Evolutionary conservation across 1,140 invertebrate species (phyloP).

Genomic region (Cataglyphis hispanica): DNA sequence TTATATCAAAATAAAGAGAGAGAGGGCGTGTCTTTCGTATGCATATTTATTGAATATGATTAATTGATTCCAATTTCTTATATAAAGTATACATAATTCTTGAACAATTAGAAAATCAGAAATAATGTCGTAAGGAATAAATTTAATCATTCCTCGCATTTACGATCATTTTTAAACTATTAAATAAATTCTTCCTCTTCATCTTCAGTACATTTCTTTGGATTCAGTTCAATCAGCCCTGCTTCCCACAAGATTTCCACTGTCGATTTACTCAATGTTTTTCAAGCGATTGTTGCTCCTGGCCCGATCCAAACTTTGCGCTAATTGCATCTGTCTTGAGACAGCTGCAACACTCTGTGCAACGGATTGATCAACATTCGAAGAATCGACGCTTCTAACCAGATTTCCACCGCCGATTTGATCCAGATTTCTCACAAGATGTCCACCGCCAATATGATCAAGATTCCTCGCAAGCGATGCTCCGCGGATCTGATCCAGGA

Average conservation of each 20-base stretch:
- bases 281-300: conserved; percentile 83
- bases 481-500: conserved; percentile 83
- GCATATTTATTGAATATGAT: conserved; percentile 19
- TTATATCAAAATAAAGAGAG: conserved; percentile 4
- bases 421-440: conserved; percentile 81
- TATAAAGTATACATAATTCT: not conserved
- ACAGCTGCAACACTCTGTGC: not conserved
- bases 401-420: conserved; percentile 85
- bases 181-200: not conserved
- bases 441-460: conserved; percentile 85
- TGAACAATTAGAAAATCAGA: not conserved
- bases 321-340: conserved; percentile 83
- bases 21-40: not conserved
- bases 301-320: conserved; percentile 78
- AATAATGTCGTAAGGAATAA: not conserved
- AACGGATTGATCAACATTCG: conserved; percentile 72
- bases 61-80: conserved; percentile 1
- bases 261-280: conserved; percentile 79
- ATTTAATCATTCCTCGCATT: not conserved
- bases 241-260: conserved; percentile 84
- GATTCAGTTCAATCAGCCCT: not conserved
- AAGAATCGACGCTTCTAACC: conserved; percentile 76
- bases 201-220: not conserved
- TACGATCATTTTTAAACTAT: not conserved
- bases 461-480: conserved; percentile 83